Conservation (phyloP, 2,797 vertebrate genomes). For the Rhynchotus rufescens region DNA sequence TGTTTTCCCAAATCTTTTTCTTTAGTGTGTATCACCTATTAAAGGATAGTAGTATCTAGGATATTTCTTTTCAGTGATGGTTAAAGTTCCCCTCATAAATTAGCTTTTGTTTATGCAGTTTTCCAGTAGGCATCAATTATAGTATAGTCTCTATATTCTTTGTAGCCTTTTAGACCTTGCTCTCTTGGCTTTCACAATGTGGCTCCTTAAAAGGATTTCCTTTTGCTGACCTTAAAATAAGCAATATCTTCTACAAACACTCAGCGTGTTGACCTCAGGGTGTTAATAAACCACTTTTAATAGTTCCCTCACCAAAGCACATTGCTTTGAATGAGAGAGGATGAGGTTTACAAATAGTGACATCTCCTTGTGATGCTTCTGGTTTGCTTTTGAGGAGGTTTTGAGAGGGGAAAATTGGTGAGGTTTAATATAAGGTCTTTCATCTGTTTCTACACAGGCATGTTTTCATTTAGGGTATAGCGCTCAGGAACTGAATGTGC, state of each 20-base stretch:
- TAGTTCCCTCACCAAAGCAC: neutral
- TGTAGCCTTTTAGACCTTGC: neutral
- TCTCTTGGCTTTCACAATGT: neutral
- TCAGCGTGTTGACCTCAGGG: neutral
- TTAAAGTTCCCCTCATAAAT: neutral
- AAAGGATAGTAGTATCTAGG: neutral
- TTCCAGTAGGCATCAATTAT: neutral
- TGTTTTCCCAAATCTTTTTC: neutral
- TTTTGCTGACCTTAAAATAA: neutral
- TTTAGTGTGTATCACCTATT: neutral
- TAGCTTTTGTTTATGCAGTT: neutral
- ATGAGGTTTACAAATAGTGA: neutral
- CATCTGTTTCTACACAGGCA: neutral
- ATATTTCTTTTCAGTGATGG: neutral
- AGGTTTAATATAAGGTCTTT: conserved; percentile 18
- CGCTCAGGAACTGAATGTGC: conserved; percentile 40
- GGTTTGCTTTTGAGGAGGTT: conserved; percentile 7
- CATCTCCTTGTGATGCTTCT: neutral
- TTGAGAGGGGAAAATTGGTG: neutral
- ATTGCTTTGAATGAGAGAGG: neutral
- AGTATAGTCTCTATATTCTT: neutral
- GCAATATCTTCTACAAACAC: neutral
- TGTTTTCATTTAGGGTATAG: conserved; percentile 65
- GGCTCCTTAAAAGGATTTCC: neutral
- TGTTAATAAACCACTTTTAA: neutral